Percentiles rank a stretch among this genome's conserved stretches.
phyloP scores from a whole-genome alignment of 1,140 invertebrate genomes.

The Portunus trituberculatus region DNA sequence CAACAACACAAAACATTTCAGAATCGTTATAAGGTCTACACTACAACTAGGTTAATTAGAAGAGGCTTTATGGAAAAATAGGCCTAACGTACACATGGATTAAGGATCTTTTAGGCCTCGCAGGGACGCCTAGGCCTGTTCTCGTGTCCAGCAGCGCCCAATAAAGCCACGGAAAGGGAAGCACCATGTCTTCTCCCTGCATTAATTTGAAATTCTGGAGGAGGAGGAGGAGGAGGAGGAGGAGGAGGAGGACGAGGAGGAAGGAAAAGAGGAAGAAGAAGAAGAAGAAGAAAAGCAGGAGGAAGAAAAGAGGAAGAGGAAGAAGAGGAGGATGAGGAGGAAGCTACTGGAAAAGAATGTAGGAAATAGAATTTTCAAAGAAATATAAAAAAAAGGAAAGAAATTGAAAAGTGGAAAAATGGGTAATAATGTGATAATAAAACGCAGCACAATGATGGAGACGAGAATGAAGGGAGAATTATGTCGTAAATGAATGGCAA shows the following conservation, averaged over 20 bases:
- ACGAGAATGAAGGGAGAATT: background rate
- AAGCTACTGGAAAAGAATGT: background rate
- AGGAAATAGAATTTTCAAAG: background rate
- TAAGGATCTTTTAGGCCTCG: too few relatives aligned
- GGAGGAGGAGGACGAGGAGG: background rate
- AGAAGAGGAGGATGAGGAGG: background rate
- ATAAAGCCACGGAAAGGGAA: slow-evolving; percentile 27
- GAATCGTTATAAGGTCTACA: too few relatives aligned
- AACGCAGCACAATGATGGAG: background rate
- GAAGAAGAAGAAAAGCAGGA: background rate
- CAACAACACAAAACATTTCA: too few relatives aligned
- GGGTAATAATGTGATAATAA: background rate
- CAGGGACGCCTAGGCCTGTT: too few relatives aligned
- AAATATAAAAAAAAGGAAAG: background rate
- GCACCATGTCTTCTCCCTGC: slow-evolving; percentile 20
- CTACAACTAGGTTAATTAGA: too few relatives aligned
- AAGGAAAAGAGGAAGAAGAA: background rate
- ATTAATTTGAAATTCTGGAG: slow-evolving; percentile 44
- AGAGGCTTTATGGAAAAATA: too few relatives aligned
- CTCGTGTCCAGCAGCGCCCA: background rate
- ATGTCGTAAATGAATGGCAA: too few relatives aligned
- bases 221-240: background rate
- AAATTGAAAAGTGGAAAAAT: background rate
- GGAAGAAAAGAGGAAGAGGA: background rate
- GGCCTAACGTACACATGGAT: too few relatives aligned